Conservation (phyloP, 2,113 vertebrate genomes). For the Nesogale talazaci region DNA sequence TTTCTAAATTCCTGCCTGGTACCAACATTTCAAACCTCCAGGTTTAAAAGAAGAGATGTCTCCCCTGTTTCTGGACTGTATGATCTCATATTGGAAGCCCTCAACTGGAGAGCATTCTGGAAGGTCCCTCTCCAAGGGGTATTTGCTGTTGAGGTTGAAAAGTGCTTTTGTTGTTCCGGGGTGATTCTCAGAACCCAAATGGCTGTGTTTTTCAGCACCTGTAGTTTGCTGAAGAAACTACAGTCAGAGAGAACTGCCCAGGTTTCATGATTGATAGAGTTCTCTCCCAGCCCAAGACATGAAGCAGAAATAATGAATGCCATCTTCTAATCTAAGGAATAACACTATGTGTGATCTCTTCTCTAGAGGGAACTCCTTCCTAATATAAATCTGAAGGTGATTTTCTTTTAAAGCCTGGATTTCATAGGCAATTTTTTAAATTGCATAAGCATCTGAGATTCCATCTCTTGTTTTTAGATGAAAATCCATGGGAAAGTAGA, state of each 20-base stretch:
- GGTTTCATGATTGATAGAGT: not conserved
- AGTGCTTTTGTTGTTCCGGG: not conserved
- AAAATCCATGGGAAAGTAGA: conserved; percentile 29
- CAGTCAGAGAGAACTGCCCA: conserved; percentile 13
- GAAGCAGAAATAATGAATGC: conserved; percentile 38
- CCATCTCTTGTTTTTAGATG: conserved; percentile 42
- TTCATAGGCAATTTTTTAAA: conserved; percentile 12
- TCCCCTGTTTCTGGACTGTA: conserved; percentile 63
- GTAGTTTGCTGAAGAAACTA: conserved; percentile 38
- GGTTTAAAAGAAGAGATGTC: conserved; percentile 54
- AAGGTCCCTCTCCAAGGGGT: conserved; percentile 18
- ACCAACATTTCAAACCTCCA: conserved; percentile 22
- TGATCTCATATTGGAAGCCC: conserved; percentile 53
- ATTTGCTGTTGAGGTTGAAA: conserved; percentile 31
- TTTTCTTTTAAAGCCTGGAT: conserved; percentile 4
- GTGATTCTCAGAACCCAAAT: conserved; percentile 49
- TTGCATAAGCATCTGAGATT: conserved; percentile 14
- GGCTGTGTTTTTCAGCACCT: conserved; percentile 56
- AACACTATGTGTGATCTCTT: no score
- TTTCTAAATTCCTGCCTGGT: conserved; percentile 39
- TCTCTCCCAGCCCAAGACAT: not conserved
- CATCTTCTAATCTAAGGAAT: not conserved
- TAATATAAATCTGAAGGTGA: conserved; percentile 2
- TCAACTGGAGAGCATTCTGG: not conserved
- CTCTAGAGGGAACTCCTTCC: no score